Percentiles rank a stretch among this genome's conserved stretches.
phyloP scores from a whole-genome alignment of 2,888 invertebrate genomes.

The Rhamnusium bicolor region DNA sequence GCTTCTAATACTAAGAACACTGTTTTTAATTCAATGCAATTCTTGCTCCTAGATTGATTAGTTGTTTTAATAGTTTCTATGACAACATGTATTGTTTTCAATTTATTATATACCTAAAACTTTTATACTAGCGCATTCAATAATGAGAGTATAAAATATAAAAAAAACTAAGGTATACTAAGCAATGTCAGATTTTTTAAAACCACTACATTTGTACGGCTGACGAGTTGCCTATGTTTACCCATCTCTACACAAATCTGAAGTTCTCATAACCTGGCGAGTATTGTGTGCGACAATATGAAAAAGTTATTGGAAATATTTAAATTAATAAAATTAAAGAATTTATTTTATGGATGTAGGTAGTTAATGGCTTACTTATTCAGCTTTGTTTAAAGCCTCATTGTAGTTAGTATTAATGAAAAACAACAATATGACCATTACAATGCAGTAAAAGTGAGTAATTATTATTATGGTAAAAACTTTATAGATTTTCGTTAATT shows the following conservation, averaged over 20 bases:
- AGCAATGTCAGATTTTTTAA: too few relatives aligned
- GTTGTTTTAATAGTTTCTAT: too few relatives aligned
- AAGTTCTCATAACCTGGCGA: background rate
- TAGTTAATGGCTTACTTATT: slow-evolving; percentile 13
- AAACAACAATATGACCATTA: background rate
- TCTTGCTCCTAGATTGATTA: too few relatives aligned
- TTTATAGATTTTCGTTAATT: background rate
- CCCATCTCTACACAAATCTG: background rate
- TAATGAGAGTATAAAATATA: too few relatives aligned
- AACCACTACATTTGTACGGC: background rate
- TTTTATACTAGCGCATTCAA: too few relatives aligned
- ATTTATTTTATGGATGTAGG: slow-evolving; percentile 2
- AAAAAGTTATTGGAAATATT: slow-evolving; percentile 21
- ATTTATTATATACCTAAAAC: too few relatives aligned
- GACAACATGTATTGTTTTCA: too few relatives aligned
- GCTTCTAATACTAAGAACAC: too few relatives aligned
- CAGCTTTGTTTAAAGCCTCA: background rate
- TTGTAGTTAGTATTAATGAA: background rate
- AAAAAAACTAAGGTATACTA: too few relatives aligned
- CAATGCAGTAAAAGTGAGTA: slow-evolving; percentile 3
- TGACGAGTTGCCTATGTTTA: background rate
- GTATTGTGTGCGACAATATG: background rate
- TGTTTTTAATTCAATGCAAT: too few relatives aligned
- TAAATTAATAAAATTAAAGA: slow-evolving; percentile 9
- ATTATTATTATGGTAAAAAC: slow-evolving; percentile 23